Evolutionary conservation across 1,140 invertebrate species (phyloP), one percentile per base, ranked within the genome.

Genomic region (Saccostrea glomerata): DNA sequence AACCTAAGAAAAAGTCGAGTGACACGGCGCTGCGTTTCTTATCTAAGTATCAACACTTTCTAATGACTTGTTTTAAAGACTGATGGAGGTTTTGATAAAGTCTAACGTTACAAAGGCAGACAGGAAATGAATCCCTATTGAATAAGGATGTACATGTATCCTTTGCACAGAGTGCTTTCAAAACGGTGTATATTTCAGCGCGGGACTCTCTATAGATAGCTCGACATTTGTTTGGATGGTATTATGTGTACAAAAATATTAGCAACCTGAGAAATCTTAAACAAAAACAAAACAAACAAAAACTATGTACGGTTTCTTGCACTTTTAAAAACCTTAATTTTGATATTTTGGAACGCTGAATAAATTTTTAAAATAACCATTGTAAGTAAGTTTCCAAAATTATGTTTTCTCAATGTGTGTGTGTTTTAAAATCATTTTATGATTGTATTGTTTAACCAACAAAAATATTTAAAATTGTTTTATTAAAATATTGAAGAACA

Each of bases 51-150:
- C 58, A 63, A 63, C 58, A 63, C 58, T 63, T 63, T 63, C 58
- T 63, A 63, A 63, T 63, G 58, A 63, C 58, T 63, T 63, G 58
- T 63, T 63, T 63, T 63, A n/a, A 63, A n/a, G 58, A 63, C 58
- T 63, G 58, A 63, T 63, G 17, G 58, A 5, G 20, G 58, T 63
- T 63, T 63, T 63, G 58, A 63, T 63, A 63, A n/a, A 63, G n/a
- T 63, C 5, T 63, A 63, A n/a, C 15, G 58, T 63, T 63, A 63
- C 58, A 63, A 63, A 63, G 58, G 58, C 58, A 17, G 17, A 20
- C 58, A 63, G n/a, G 58, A 63, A 63, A 63, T 17, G 17, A 20
- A 20, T 17, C 58, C 58, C 58, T n/a, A 20, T 63, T 63, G 15
- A 63, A 63, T 20, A 17, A 63, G 58, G 17, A 63, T 63, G 58